Conservation (phyloP, 2,113 vertebrate genomes). For the Pica pica region DNA sequence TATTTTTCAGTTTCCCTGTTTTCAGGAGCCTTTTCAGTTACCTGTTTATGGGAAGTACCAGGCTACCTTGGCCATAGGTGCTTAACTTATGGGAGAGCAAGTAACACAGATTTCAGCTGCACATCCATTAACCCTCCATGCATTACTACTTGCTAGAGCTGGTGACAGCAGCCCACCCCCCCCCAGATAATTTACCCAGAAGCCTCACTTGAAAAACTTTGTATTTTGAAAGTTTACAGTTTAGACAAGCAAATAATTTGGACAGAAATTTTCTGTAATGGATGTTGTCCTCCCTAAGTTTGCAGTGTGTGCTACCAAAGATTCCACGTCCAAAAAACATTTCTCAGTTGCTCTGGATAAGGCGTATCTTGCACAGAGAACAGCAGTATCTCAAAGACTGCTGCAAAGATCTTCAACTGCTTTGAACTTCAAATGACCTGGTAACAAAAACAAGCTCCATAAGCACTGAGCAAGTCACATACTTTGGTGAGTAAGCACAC, state of each 20-base stretch:
- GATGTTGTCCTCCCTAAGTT: neutral
- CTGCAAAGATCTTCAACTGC: neutral
- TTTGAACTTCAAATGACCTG: slow-evolving; percentile 6
- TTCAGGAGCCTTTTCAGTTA: neutral
- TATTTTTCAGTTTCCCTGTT: neutral
- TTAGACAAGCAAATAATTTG: neutral
- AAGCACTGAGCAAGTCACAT: neutral
- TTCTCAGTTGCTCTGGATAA: neutral
- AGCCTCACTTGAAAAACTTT: too few species aligned
- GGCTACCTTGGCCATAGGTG: neutral
- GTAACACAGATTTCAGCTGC: neutral
- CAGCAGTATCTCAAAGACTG: neutral
- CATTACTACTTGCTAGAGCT: neutral
- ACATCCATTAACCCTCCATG: neutral
- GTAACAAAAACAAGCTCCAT: neutral
- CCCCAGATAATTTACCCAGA: neutral
- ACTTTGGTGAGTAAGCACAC: neutral
- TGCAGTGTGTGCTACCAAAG: neutral
- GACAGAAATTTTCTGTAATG: neutral
- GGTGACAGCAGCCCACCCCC: neutral
- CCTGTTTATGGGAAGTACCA: neutral
- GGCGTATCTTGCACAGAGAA: neutral
- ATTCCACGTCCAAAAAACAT: neutral
- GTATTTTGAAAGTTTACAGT: neutral
- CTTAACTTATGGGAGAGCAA: neutral